Percentiles rank a stretch among this genome's conserved stretches.
Evolutionary conservation across 2,797 vertebrate genomes (phyloP).

Genomic region (Sciurus vulgaris): DNA sequence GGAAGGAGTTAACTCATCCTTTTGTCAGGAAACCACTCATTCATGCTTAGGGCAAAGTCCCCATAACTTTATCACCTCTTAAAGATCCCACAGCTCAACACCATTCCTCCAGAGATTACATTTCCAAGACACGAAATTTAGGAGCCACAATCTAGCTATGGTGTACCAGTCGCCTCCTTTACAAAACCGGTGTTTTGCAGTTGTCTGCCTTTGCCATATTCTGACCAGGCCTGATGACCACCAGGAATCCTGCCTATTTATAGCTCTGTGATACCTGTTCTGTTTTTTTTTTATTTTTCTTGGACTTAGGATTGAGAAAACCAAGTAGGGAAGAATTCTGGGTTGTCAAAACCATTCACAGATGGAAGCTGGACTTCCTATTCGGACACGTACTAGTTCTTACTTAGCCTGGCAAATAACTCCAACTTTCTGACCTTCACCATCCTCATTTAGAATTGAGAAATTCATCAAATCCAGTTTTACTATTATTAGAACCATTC

Average conservation of each 20-base stretch:
- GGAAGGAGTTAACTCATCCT: not conserved
- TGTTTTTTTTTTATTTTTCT: not conserved
- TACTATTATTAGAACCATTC: not conserved
- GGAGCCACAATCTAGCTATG: not conserved
- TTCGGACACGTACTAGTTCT: not conserved
- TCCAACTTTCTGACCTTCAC: not conserved
- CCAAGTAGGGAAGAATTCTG: not conserved
- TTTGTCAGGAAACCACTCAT: too few relatives aligned
- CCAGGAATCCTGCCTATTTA: not conserved
- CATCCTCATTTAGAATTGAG: not conserved
- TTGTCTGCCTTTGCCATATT: not conserved
- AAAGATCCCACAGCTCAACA: not conserved
- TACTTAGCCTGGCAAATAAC: rapidly evolving
- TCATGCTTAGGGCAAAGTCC: not conserved
- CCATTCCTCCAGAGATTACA: not conserved
- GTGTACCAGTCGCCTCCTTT: not conserved
- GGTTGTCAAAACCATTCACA: not conserved
- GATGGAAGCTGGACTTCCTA: not conserved
- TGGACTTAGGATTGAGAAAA: not conserved
- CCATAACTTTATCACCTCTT: too few relatives aligned
- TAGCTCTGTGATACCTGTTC: too few relatives aligned
- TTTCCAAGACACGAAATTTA: not conserved
- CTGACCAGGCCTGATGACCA: not conserved
- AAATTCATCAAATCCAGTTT: not conserved
- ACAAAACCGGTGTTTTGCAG: not conserved